Conservation (phyloP, 2,888 invertebrate species). For the Catotricha subobsoleta region DNA sequence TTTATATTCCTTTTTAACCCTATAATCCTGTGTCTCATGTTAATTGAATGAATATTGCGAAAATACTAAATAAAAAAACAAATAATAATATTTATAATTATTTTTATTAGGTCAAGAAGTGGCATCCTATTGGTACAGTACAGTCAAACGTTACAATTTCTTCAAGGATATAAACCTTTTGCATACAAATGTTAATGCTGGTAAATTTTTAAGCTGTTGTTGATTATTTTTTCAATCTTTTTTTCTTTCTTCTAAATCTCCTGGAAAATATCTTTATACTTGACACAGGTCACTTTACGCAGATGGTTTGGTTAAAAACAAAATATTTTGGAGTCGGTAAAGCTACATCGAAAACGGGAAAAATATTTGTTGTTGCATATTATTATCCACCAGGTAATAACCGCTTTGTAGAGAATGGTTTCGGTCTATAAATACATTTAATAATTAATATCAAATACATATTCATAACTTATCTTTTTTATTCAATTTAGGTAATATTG, state of each 20-base stretch:
- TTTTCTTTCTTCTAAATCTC: not conserved
- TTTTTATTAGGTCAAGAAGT: slow-evolving; percentile 51
- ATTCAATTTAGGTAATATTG: slow-evolving; percentile 39
- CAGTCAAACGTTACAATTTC: slow-evolving; percentile 56
- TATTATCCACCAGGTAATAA: slow-evolving; percentile 61
- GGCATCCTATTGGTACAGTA: slow-evolving; percentile 65
- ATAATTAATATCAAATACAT: not conserved
- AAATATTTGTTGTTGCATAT: slow-evolving; percentile 67
- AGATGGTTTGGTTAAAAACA: slow-evolving; percentile 66
- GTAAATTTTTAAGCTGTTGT: slow-evolving; percentile 27
- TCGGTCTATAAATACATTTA: not conserved
- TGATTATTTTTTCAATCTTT: not conserved
- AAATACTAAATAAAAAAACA: not conserved
- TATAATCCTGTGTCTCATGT: not conserved
- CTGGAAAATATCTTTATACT: slow-evolving; percentile 7
- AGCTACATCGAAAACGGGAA: slow-evolving; percentile 57
- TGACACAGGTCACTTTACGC: slow-evolving; percentile 63
- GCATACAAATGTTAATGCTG: slow-evolving; percentile 62
- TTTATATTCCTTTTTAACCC: not conserved
- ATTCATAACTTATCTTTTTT: not conserved
- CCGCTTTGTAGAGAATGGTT: not conserved
- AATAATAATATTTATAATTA: not conserved
- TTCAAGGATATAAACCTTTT: slow-evolving; percentile 52
- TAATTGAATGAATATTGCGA: not conserved
- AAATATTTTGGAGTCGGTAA: slow-evolving; percentile 65